Evolutionary conservation across 2,797 vertebrate species (phyloP), one percentile per base, ranked within the genome.

Genomic region (Loriculus beryllinus): DNA sequence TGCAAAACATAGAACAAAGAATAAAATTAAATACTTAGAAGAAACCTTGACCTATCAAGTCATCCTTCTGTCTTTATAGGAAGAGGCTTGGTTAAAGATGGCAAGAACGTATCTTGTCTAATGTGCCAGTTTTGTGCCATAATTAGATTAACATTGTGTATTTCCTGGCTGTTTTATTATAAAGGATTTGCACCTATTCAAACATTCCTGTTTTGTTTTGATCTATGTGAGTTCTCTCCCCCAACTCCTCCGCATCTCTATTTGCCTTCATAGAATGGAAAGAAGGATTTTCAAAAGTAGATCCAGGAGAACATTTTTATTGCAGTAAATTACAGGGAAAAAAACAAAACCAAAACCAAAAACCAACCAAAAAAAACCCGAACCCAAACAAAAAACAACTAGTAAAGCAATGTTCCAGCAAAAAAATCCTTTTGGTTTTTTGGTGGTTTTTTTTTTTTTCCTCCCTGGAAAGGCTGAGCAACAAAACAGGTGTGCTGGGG

Each of bases 401-500:
- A 39, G 49, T 29, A 71, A 92, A 91, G 6, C 26, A 79, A 29
- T 31, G 8, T 70, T 91, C 18, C 39, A 84, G 35, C 1, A 76
- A 57, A 62, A 65, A 75, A 67, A 35, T 22, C 4, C n/a, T 23
- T 33, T 35, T 17, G 14, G 10, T 25, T 33, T 35, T 35, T 43
- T 43, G 39, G 5, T 39, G 6, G 29, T 37, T 42, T 21, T 45
- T 16, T 57, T n/a, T 13, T 9, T 3, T 2, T 39, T 2, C 2
- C 12, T n/a, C 31, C 81, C 57, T 78, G 26, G 64, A 94, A 93
- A 84, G 64, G 26, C 52, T 95, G 48, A 93, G 68, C 64, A 92
- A 88, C 64, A 82, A 93, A 92, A 68, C 94, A 95, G 93, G 94
- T 96, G 92, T 60, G 89, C 29, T 62, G 37, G 39, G 54, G 70